Conservation (phyloP, 2,797 vertebrate species). For the Uromys caudimaculatus region DNA sequence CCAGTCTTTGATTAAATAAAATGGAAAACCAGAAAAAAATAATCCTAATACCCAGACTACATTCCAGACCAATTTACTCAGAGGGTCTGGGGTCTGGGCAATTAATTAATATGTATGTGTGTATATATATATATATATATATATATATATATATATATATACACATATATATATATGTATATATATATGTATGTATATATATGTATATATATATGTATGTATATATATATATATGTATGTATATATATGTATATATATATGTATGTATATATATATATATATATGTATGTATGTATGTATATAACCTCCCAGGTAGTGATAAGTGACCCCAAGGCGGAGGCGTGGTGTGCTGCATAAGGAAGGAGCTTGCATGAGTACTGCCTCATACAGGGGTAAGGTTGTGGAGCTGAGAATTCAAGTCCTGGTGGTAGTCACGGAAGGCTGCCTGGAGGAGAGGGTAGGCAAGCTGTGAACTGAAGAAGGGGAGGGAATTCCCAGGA, state of each 20-base stretch:
- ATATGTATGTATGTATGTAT: no score
- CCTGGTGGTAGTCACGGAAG: background rate
- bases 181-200: no score
- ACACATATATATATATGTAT: no score
- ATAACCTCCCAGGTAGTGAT: background rate
- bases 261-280: no score
- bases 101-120: no score
- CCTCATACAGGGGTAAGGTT: background rate
- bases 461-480: background rate
- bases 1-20: no score
- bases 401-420: background rate
- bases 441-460: conserved; percentile 39
- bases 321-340: background rate
- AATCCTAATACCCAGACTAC: background rate
- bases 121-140: no score
- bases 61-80: conserved; percentile 53
- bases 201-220: no score
- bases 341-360: background rate
- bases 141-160: no score
- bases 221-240: no score
- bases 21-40: no score
- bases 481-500: background rate
- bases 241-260: no score
- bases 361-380: background rate
- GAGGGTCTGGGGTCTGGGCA: conserved; percentile 42